Percentiles rank a stretch among this genome's conserved stretches.
phyloP scores from a whole-genome alignment of 2,888 invertebrate genomes.

The Temnothorax unifasciatus region DNA sequence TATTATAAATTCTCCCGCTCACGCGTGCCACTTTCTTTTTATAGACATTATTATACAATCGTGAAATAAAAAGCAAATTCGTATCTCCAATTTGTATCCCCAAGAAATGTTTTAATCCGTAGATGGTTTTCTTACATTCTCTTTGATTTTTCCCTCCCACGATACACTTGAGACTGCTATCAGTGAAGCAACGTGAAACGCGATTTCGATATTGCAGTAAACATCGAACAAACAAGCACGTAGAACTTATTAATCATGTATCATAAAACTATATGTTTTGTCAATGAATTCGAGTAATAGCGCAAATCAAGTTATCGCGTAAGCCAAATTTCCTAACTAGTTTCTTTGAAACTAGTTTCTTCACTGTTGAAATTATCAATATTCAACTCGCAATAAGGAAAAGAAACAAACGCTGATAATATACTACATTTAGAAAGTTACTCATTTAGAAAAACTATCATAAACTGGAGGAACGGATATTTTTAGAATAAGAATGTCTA shows the following conservation, averaged over 20 bases:
- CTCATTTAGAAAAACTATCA: neutral
- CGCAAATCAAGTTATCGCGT: neutral
- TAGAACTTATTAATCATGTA: neutral
- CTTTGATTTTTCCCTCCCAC: neutral
- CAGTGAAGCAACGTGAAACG: neutral
- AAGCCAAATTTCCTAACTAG: slow-evolving; percentile 35
- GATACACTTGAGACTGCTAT: neutral
- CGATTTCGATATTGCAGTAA: neutral
- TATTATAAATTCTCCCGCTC: neutral
- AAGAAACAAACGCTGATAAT: slow-evolving; percentile 62
- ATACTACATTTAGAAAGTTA: neutral
- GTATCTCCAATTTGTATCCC: neutral
- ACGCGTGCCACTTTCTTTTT: neutral
- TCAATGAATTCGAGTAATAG: neutral
- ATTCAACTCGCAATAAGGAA: slow-evolving; percentile 24
- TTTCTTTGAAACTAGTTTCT: too few species aligned
- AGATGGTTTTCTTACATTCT: neutral
- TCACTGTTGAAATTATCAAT: slow-evolving; percentile 52
- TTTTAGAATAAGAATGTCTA: neutral
- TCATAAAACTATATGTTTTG: neutral
- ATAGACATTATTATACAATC: neutral
- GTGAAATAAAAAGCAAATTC: neutral
- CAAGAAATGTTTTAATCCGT: neutral
- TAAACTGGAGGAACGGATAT: neutral
- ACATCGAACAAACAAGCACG: neutral